Base-by-base conservation (phyloP, 1,140 invertebrate species). In the Tetranychus cinnabarinus region DNA sequence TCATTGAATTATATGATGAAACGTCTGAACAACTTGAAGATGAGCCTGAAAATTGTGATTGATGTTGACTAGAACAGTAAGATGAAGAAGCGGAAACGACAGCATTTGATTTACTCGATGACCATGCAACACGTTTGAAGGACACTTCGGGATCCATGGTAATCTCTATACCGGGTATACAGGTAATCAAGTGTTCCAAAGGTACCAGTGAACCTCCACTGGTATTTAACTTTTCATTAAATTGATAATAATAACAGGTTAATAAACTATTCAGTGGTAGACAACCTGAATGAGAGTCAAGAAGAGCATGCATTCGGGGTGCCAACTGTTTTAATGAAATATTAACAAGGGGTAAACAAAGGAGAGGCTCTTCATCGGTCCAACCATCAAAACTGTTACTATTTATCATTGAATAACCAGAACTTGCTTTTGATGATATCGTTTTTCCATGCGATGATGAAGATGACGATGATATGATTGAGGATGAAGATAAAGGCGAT, bases 171-270 rank as follows among this genome's bases (percentile, higher is more conserved):
- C 82, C 82, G n/a, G 78, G 77, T 15, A 89, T 76, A 72, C 85
- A 87, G n/a, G 83, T 81, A 0, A 90, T 77, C 33, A 90, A 73
- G 72, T 91, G 86, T 69, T 91, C 87, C 33, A 91, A 70, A 12
- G 85, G 82, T 5, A 89, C 85, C 2, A 86, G 85, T 62, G 74
- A 77, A 35, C 72, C 69, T 37, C 79, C 76, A 68, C 78, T 68
- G 62, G 6, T 63, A 63, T 62, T 45, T 8, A 62, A 56, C 13
- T 34, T 13, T 42, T 61, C 54, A 31, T 46, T 31, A 33, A 61
- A 61, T 42, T 56, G 23, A 8, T 34, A 10, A 31, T 7, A 12
- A 55, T 52, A 60, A 60, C 23, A 60, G 37, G 56, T 4, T 36
- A 56, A 52, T 66, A 70, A 83, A 81, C 81, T 86, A 63, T 81